phyloP scores from a whole-genome alignment of 1,140 invertebrate species.

The Lordiphosa collinella region DNA sequence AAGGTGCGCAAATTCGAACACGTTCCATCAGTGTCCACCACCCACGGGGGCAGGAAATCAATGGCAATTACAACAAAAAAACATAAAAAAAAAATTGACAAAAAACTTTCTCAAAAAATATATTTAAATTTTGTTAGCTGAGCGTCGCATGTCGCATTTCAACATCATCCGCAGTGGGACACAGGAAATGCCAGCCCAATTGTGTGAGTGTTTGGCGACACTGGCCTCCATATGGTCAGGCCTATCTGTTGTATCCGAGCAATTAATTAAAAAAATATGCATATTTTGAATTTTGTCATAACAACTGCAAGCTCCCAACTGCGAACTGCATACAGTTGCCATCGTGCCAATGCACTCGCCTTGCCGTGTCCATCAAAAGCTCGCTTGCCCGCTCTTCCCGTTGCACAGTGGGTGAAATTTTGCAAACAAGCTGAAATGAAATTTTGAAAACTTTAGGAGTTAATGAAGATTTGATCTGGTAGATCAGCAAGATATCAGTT shows the following conservation, averaged over 20 bases:
- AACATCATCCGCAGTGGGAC: conserved; percentile 11
- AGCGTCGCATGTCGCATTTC: conserved; percentile 13
- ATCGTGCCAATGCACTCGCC: conserved; percentile 13
- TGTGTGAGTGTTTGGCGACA: conserved; percentile 3
- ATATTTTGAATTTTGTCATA: conserved; percentile 40
- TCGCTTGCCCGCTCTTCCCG: background rate
- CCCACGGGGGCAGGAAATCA: conserved; percentile 53
- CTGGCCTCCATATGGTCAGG: conserved; percentile 13
- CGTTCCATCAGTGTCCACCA: conserved; percentile 26
- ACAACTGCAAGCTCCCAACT: conserved; percentile 20
- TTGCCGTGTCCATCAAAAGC: conserved; percentile 36
- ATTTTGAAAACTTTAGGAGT: too few relatives aligned
- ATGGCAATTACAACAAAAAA: conserved; percentile 40
- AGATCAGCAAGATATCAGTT: too few relatives aligned
- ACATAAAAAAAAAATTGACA: too few relatives aligned
- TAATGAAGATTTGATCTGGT: too few relatives aligned
- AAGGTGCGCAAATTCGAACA: conserved; percentile 60
- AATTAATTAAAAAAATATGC: conserved; percentile 62
- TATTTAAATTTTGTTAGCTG: conserved; percentile 13
- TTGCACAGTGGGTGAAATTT: background rate
- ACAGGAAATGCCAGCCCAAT: conserved; percentile 64
- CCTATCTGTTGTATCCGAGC: conserved; percentile 25
- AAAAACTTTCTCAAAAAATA: conserved; percentile 37
- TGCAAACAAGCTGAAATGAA: too few relatives aligned
- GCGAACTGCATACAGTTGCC: conserved; percentile 19